Percentiles rank a stretch among this genome's conserved stretches.
Evolutionary conservation across 2,797 vertebrate genomes (phyloP).

Genomic region (Halcyon leucocephala): DNA sequence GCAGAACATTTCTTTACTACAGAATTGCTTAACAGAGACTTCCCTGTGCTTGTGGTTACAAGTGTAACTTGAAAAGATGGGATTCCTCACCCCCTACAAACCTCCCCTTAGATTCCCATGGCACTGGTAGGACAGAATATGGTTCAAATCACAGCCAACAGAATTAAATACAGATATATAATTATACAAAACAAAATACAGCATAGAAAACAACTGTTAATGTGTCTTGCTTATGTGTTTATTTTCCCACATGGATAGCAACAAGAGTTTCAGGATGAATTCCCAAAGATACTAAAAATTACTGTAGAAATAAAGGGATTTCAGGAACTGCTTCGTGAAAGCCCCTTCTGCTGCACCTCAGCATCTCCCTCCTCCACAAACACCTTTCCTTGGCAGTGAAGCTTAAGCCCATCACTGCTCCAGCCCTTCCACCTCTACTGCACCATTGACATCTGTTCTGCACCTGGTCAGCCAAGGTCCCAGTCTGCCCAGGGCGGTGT

Average conservation of each 20-base stretch:
- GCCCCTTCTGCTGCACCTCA: background rate
- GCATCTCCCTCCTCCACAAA: background rate
- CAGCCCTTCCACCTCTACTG: background rate
- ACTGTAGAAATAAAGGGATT: background rate
- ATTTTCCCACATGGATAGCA: background rate
- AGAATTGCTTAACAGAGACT: background rate
- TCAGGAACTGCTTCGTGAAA: background rate
- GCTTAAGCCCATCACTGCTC: background rate
- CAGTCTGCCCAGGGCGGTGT: background rate
- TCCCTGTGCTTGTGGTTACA: background rate
- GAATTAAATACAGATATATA: background rate
- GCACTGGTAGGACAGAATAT: background rate
- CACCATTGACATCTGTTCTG: background rate
- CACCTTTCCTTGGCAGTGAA: background rate
- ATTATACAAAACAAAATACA: background rate
- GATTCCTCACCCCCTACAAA: background rate
- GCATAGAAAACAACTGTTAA: background rate
- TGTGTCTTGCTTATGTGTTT: background rate
- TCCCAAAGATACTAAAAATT: background rate
- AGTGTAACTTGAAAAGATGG: background rate
- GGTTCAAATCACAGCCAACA: background rate
- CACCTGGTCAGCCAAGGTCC: background rate
- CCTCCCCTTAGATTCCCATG: background rate
- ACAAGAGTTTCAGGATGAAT: background rate
- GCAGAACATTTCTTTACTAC: background rate